These are phyloP conservation scores for Bimastos eiseni DNA, from an alignment of 2,888 invertebrate species.

Conservation along the genomic window DNA sequence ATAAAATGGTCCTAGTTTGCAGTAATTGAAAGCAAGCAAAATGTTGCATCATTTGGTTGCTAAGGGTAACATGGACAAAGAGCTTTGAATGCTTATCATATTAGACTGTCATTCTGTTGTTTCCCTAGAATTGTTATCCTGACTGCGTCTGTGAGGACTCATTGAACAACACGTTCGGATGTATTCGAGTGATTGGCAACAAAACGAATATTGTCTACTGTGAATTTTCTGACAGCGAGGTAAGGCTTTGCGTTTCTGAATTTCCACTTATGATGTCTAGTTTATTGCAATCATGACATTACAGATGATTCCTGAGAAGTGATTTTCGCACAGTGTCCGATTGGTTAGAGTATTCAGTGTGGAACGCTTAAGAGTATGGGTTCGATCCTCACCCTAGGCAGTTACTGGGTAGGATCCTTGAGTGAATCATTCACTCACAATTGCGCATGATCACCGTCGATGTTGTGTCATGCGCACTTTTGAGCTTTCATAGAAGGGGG, in stretches of 20 bases:
- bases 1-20: neutral
- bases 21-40: neutral
- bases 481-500: no score
- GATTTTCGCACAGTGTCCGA: no score
- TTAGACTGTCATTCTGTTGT: slow-evolving; percentile 7
- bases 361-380: no score
- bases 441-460: no score
- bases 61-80: neutral
- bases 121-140: slow-evolving; percentile 70
- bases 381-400: no score
- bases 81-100: neutral
- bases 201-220: slow-evolving; percentile 70
- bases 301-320: no score
- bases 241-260: slow-evolving; percentile 8
- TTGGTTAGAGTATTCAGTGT: no score
- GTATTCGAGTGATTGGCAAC: slow-evolving; percentile 71
- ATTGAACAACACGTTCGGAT: slow-evolving; percentile 80
- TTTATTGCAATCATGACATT: no score
- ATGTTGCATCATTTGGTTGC: neutral
- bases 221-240: slow-evolving; percentile 48
- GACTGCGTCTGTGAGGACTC: slow-evolving; percentile 83
- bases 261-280: no score
- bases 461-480: no score
- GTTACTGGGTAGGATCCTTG: no score
- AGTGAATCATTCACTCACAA: no score